Evolutionary conservation across 2,888 invertebrate species (phyloP).

Genomic region (Oligia fasciuncula): DNA sequence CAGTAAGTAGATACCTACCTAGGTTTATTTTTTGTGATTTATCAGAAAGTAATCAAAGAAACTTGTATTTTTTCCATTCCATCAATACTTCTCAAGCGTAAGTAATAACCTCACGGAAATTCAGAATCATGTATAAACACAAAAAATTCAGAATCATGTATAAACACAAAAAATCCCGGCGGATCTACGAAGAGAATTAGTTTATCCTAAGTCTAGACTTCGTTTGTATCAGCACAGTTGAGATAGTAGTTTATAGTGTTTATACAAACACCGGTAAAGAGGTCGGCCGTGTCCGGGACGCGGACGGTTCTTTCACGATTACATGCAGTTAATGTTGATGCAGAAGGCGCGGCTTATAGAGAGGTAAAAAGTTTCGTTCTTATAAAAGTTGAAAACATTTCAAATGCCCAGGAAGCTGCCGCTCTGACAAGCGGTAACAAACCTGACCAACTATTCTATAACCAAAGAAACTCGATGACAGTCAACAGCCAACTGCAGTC

Average conservation of each 20-base stretch:
- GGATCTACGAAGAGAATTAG: constrained; percentile 16
- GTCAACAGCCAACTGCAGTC: background rate
- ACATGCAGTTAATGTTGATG: background rate
- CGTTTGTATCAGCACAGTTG: constrained; percentile 7
- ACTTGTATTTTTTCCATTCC: background rate
- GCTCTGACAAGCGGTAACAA: background rate
- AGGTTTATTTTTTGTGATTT: background rate
- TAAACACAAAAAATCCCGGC: constrained; percentile 14
- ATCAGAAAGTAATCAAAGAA: constrained; percentile 10
- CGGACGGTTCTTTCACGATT: constrained; percentile 37
- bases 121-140: constrained; percentile 27
- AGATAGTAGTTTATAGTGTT: constrained; percentile 4
- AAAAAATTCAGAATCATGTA: constrained; percentile 20
- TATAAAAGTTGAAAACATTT: background rate
- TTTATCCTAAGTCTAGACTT: constrained; percentile 17
- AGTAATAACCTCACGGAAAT: constrained; percentile 11
- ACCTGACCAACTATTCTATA: background rate
- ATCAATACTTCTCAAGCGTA: constrained; percentile 2
- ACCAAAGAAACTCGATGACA: background rate
- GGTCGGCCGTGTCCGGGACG: constrained; percentile 10
- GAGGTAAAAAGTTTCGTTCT: no score
- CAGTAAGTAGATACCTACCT: background rate
- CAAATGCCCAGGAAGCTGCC: background rate
- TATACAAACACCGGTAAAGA: constrained; percentile 13
- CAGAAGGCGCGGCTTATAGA: background rate